phyloP scores from a whole-genome alignment of 2,888 invertebrate genomes.

The Ophion slaviceki region DNA sequence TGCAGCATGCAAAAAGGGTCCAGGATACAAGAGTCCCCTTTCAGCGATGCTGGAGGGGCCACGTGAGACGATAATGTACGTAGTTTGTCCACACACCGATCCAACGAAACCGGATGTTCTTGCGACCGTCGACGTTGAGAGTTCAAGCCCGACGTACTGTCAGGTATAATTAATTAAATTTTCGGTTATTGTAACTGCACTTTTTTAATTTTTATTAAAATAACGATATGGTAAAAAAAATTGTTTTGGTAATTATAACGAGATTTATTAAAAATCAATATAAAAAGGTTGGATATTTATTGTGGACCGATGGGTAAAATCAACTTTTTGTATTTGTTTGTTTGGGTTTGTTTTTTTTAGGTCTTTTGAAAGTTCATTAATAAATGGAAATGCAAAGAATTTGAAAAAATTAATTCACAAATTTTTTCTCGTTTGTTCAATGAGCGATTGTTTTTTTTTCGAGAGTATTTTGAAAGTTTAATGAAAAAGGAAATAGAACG shows the following conservation, averaged over 20 bases:
- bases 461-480: too few relatives aligned
- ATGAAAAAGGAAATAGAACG: too few relatives aligned
- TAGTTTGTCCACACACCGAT: slow-evolving; percentile 94
- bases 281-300: too few relatives aligned
- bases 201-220: not conserved
- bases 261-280: not conserved
- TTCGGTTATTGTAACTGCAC: not conserved
- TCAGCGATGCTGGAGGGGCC: slow-evolving; percentile 94
- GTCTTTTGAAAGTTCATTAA: too few relatives aligned
- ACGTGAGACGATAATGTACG: slow-evolving; percentile 93
- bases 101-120: slow-evolving; percentile 92
- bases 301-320: too few relatives aligned
- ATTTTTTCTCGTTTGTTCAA: too few relatives aligned
- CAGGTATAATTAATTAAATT: slow-evolving; percentile 86
- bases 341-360: too few relatives aligned
- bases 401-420: too few relatives aligned
- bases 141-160: slow-evolving; percentile 92
- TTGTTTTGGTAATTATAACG: not conserved
- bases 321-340: too few relatives aligned
- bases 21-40: slow-evolving; percentile 91
- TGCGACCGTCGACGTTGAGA: slow-evolving; percentile 96
- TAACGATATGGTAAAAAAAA: not conserved
- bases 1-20: slow-evolving; percentile 84
- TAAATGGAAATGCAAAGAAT: too few relatives aligned
- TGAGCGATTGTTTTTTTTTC: too few relatives aligned